These are phyloP conservation scores for Lutraria rhynchaena DNA, from an alignment of 1,140 invertebrate species.

Conservation along the genomic window DNA sequence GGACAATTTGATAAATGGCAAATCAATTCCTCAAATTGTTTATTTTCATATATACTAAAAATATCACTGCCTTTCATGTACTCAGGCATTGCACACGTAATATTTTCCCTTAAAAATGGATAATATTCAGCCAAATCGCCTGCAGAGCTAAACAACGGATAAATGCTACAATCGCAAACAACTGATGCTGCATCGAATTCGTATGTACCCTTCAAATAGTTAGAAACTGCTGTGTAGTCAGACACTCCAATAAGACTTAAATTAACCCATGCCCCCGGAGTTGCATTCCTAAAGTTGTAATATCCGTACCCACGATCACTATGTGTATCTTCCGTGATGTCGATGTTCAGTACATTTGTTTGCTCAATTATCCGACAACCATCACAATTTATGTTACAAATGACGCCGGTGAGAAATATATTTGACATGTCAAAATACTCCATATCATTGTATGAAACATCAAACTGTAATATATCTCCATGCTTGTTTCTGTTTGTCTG, in stretches of 20 bases:
- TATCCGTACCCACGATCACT: conserved; percentile 2
- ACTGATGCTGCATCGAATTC: not conserved
- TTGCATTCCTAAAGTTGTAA: not conserved
- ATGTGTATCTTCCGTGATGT: not conserved
- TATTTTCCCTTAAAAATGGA: not conserved
- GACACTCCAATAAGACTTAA: not conserved
- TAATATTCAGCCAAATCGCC: not conserved
- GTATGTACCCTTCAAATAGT: not conserved
- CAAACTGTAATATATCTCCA: not conserved
- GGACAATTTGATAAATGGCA: conserved; percentile 33
- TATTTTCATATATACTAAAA: not conserved
- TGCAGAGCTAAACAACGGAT: not conserved
- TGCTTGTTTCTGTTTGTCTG: conserved; percentile 4
- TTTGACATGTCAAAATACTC: conserved; percentile 30
- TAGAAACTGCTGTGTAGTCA: not conserved
- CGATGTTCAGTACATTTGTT: not conserved
- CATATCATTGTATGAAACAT: conserved; percentile 7
- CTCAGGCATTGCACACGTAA: conserved; percentile 8
- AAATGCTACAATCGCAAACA: conserved; percentile 11
- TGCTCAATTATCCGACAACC: not conserved
- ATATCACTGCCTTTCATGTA: conserved; percentile 15
- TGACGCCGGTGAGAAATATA: conserved; percentile 4
- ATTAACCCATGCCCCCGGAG: not conserved
- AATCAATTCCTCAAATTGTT: not conserved
- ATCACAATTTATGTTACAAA: conserved; percentile 1